phyloP scores from a whole-genome alignment of 37 sponge, comb jelly and placozoan species.

The Ephydatia muelleri region DNA sequence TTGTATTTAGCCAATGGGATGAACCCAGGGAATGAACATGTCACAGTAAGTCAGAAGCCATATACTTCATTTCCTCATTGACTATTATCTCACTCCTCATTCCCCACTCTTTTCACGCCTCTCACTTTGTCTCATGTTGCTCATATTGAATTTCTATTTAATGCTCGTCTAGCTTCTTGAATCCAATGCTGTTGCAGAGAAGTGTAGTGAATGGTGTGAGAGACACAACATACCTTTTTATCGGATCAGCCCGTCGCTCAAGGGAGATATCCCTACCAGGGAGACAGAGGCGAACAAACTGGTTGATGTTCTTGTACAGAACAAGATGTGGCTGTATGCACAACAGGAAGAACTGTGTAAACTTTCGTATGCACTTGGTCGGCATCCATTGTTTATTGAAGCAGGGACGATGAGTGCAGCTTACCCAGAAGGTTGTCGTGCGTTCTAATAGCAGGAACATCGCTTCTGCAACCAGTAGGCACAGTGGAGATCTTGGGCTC shows the following conservation, averaged over 20 bases:
- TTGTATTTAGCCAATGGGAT: conserved; percentile 6
- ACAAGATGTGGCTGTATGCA: not conserved
- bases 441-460: not conserved
- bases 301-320: not conserved
- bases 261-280: not conserved
- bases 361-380: not conserved
- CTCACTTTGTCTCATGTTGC: not conserved
- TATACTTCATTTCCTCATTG: not conserved
- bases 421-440: not conserved
- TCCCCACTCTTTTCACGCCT: not conserved
- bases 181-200: not conserved
- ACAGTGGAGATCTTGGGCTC: too few species aligned
- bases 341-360: not conserved
- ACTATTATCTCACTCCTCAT: not conserved
- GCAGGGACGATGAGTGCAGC: not conserved
- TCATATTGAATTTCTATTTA: not conserved
- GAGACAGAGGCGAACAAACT: not conserved
- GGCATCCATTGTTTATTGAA: not conserved
- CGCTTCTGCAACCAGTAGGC: too few species aligned
- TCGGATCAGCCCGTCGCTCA: not conserved
- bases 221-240: not conserved
- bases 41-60: not conserved
- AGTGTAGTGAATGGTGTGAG: not conserved
- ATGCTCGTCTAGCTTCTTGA: not conserved
- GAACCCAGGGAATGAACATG: not conserved